Evolutionary conservation across 2,113 vertebrate species (phyloP).

Genomic region (Pogona vitticeps): DNA sequence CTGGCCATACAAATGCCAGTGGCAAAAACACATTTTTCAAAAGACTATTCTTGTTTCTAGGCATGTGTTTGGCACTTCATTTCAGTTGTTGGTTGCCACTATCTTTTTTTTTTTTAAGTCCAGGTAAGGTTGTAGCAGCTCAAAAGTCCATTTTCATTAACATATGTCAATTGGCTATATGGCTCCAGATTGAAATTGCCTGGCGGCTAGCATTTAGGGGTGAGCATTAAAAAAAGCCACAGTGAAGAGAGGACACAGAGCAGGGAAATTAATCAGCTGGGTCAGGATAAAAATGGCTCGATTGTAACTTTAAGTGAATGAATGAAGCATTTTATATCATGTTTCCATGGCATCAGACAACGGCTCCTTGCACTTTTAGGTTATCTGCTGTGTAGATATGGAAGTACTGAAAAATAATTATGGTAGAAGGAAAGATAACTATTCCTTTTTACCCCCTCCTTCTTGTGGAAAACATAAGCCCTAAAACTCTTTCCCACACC

Average conservation of each 20-base stretch:
- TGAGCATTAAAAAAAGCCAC: conserved; percentile 1
- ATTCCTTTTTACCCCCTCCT: neutral
- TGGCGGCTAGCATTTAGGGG: neutral
- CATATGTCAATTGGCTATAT: neutral
- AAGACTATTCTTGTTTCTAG: neutral
- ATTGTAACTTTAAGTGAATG: neutral
- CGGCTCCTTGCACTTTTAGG: neutral
- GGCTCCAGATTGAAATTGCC: neutral
- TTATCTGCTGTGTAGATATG: neutral
- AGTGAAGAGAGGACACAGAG: neutral
- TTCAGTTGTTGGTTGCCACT: neutral
- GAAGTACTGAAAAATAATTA: neutral
- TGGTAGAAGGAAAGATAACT: neutral
- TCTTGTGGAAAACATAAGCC: neutral
- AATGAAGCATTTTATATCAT: neutral
- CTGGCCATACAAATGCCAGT: neutral
- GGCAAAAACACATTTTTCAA: neutral
- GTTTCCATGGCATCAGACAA: neutral
- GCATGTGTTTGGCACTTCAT: conserved; percentile 33
- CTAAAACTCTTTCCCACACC: neutral
- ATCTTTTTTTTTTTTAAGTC: too few relatives aligned
- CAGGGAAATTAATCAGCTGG: neutral
- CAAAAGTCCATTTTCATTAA: conserved; percentile 16
- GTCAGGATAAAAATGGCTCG: neutral
- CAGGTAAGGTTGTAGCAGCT: neutral